Percentiles rank a stretch among this genome's conserved stretches.
Evolutionary conservation across 2,888 invertebrate genomes (phyloP).

Genomic region (Esperia sulphurella): DNA sequence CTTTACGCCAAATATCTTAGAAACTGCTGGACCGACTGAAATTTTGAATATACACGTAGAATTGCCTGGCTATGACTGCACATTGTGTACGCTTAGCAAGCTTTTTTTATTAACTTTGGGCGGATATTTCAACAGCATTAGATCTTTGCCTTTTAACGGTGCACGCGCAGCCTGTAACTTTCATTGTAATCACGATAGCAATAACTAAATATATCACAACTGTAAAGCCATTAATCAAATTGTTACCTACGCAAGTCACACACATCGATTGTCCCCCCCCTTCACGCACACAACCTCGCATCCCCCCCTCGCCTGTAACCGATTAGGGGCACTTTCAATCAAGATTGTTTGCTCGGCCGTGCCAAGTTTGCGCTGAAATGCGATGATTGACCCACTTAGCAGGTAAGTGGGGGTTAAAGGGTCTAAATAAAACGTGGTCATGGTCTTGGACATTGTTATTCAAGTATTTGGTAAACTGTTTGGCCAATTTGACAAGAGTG

Average conservation of each 20-base stretch:
- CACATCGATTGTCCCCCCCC: constrained; percentile 15
- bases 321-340: constrained; percentile 64
- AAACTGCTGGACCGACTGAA: no score
- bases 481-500: no score
- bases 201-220: constrained; percentile 31
- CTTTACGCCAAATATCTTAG: no score
- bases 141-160: not conserved
- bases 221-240: constrained; percentile 31
- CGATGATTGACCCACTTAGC: constrained; percentile 47
- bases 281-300: constrained; percentile 34
- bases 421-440: not conserved
- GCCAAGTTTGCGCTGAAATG: constrained; percentile 51
- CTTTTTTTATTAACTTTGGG: no score
- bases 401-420: constrained; percentile 1
- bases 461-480: no score
- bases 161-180: not conserved
- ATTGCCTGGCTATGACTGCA: no score
- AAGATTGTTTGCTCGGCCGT: constrained; percentile 57
- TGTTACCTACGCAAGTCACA: constrained; percentile 16
- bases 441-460: not conserved
- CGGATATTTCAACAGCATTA: not conserved
- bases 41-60: no score
- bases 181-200: constrained; percentile 27
- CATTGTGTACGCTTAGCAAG: no score
- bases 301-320: constrained; percentile 31